phyloP scores from a whole-genome alignment of 2,797 vertebrate species.

The Holocentrus rufus region DNA sequence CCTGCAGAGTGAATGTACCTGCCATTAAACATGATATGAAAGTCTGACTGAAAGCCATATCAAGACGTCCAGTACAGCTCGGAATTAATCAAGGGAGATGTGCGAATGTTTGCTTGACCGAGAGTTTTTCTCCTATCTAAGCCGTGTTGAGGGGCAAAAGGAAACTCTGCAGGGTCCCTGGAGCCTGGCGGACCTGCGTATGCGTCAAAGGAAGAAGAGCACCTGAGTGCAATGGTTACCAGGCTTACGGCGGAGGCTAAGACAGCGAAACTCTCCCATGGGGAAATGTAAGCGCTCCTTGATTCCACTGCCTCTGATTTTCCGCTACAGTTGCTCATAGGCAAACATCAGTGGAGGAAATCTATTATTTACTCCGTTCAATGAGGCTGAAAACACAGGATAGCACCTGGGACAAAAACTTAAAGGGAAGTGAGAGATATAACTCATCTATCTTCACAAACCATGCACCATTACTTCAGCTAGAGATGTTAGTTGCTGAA shows the following conservation, averaged over 20 bases:
- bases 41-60: no score
- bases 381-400: conserved; percentile 46
- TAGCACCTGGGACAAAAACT: conserved; percentile 41
- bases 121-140: conserved; percentile 10
- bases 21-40: no score
- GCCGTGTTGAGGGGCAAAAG: conserved; percentile 6
- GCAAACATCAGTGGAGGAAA: conserved; percentile 49
- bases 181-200: conserved; percentile 30
- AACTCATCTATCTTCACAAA: not conserved
- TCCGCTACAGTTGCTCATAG: conserved; percentile 35
- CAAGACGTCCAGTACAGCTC: no score
- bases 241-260: conserved; percentile 39
- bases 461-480: no score
- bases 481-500: not conserved
- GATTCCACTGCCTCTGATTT: conserved; percentile 41
- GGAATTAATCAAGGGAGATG: not conserved
- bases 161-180: conserved; percentile 28
- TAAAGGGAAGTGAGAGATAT: conserved; percentile 4
- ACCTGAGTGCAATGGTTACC: conserved; percentile 51
- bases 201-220: conserved; percentile 49
- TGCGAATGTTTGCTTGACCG: conserved; percentile 27
- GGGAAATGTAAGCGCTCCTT: conserved; percentile 33
- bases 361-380: conserved; percentile 64
- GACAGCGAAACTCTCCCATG: conserved; percentile 59
- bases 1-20: no score